These are phyloP conservation scores for Acronicta psi DNA, from an alignment of 2,888 invertebrate species.

Conservation along the genomic window DNA sequence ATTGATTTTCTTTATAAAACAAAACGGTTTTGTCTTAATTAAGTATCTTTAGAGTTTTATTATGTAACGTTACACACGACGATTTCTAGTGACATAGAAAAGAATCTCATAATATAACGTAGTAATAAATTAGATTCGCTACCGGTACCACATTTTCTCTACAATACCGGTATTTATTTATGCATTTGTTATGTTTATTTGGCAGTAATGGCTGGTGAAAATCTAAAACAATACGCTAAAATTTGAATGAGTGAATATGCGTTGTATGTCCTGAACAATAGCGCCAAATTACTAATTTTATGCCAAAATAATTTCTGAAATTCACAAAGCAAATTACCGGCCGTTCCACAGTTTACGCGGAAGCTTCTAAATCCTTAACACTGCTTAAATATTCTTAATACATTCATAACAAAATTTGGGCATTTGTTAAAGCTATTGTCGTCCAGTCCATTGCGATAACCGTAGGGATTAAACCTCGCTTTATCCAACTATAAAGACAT, in stretches of 20 bases:
- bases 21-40: conserved; percentile 35
- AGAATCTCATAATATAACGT: too few relatives aligned
- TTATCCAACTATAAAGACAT: conserved; percentile 65
- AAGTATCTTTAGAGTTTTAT: conserved; percentile 23
- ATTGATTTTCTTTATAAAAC: conserved; percentile 53
- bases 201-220: conserved; percentile 6
- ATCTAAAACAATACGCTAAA: conserved; percentile 4
- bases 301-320: conserved; percentile 21
- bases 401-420: conserved; percentile 54
- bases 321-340: conserved; percentile 14
- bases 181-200: neutral
- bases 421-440: conserved; percentile 61
- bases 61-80: conserved; percentile 2
- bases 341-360: conserved; percentile 1
- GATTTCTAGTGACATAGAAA: neutral
- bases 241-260: conserved; percentile 3
- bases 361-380: conserved; percentile 14
- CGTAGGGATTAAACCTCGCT: conserved; percentile 61
- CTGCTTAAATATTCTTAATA: conserved; percentile 32
- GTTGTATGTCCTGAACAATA: conserved; percentile 20
- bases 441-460: conserved; percentile 46
- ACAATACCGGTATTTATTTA: neutral
- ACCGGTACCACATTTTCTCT: too few relatives aligned
- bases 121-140: too few relatives aligned
- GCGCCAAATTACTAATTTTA: conserved; percentile 26